Evolutionary conservation across 2,113 vertebrate species (phyloP), one percentile per base, ranked within the genome.

Genomic region (Syngnathoides biaculeatus): DNA sequence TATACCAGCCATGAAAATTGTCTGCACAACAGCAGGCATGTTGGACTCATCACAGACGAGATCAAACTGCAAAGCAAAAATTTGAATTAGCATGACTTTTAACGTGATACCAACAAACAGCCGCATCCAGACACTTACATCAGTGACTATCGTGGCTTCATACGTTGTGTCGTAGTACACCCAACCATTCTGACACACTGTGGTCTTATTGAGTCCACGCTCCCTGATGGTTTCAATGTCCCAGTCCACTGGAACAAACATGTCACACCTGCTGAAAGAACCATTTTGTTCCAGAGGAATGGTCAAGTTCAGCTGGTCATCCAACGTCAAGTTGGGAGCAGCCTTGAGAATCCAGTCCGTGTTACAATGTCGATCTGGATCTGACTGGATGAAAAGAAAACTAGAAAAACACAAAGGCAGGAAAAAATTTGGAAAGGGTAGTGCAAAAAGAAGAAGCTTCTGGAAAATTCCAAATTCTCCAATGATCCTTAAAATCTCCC

Each of bases 391-490:
- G 15, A 95, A 96, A 27, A 94, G 69, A 2, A 96, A 89, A 39
- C 85, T 84, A 6, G 93, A 92, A 67, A 94, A 83, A 53, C 88
- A 89, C 76, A 93, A 93, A 10, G 89, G 52, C 14, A 79, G 19
- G 65, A 86, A 52, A 83, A 84, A 6, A 68, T 83, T 30, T 60
- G 90, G 90, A 20, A 93, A 8, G 52, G 84, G 57, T 0, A 93
- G 68, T 8, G 91, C 67, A 30, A 94, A 48, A 60, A 94, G 69
- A 40, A 92, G 63, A 56, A 78, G 8, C 56, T 91, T 83, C 78
- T 98, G 95, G 61, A 95, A 95, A 0, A 68, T 67, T 60, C 94
- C 93, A 57, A 95, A 96, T 48, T 91, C 92, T 0, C 92, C 94
- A 0, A 92, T 65, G 17, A 69, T 81, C 10, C 73, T 80, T 38